Evolutionary conservation across 2,113 vertebrate genomes (phyloP).

Genomic region (Chloebia gouldiae): DNA sequence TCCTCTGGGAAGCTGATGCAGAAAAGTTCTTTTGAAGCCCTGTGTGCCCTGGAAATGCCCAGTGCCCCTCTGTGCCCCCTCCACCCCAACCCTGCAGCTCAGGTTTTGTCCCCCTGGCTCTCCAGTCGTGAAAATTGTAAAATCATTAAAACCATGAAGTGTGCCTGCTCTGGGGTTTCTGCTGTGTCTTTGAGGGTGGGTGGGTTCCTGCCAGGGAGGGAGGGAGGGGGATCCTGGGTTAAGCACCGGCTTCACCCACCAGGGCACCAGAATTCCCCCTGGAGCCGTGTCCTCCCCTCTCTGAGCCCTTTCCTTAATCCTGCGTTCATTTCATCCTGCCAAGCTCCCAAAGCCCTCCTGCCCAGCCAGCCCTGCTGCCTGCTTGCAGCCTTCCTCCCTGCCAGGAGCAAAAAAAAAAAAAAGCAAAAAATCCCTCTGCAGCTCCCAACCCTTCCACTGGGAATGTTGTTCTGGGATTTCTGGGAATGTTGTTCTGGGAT

Average conservation of each 20-base stretch:
- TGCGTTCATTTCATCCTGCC: neutral
- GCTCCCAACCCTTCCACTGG: accelerated
- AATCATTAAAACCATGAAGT: accelerated
- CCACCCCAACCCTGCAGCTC: neutral
- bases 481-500: neutral
- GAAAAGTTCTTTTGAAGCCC: accelerated
- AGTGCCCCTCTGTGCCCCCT: neutral
- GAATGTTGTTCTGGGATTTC: neutral
- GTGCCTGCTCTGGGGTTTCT: neutral
- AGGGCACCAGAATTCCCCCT: accelerated
- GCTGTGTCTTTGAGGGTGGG: neutral
- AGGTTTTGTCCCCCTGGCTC: neutral
- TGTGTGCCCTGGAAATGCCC: neutral
- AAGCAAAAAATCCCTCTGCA: neutral
- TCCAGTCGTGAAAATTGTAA: neutral
- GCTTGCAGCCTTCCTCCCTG: neutral
- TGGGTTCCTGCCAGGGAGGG: neutral
- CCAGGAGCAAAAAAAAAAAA: no score
- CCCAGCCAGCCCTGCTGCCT: neutral
- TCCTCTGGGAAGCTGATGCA: neutral
- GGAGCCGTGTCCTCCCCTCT: neutral
- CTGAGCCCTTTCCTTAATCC: neutral
- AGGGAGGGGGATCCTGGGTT: neutral
- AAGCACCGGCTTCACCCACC: neutral
- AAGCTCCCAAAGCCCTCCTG: neutral